Evolutionary conservation across 2,888 invertebrate species (phyloP).

Genomic region (Xestia c-nigrum): DNA sequence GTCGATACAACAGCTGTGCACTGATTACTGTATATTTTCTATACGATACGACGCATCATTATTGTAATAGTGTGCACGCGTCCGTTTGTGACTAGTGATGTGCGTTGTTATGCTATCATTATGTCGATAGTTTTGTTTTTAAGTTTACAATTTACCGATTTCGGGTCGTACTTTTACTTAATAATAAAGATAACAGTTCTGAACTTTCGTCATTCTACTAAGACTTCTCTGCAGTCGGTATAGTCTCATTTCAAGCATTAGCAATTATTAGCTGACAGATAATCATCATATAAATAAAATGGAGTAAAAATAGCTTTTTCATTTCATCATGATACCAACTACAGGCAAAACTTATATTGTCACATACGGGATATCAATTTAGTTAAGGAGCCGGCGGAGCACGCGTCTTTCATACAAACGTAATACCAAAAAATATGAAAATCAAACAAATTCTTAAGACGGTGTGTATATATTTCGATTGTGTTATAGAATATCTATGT

Average conservation of each 20-base stretch:
- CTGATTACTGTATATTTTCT: conserved; percentile 84
- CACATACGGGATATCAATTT: too few species aligned
- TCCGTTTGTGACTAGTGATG: conserved; percentile 59
- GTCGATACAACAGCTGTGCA: conserved; percentile 77
- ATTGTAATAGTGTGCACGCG: conserved; percentile 83
- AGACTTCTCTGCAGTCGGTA: not conserved
- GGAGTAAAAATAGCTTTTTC: not conserved
- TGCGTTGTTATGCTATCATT: conserved; percentile 39
- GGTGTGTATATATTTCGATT: too few species aligned
- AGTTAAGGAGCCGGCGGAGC: too few species aligned
- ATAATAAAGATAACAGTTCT: not conserved
- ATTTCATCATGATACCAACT: not conserved
- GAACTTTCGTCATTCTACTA: not conserved
- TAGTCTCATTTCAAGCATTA: not conserved
- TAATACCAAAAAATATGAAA: too few species aligned
- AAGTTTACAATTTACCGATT: not conserved
- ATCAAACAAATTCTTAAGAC: too few species aligned
- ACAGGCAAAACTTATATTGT: not conserved
- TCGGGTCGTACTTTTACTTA: too few species aligned
- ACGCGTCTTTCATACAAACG: too few species aligned
- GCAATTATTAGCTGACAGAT: not conserved
- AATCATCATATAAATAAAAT: not conserved
- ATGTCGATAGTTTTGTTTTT: conserved; percentile 47
- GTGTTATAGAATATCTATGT: too few species aligned
- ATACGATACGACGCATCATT: conserved; percentile 77